Evolutionary conservation across 2,888 invertebrate genomes (phyloP).

Genomic region (Caenorhabditis virilis): DNA sequence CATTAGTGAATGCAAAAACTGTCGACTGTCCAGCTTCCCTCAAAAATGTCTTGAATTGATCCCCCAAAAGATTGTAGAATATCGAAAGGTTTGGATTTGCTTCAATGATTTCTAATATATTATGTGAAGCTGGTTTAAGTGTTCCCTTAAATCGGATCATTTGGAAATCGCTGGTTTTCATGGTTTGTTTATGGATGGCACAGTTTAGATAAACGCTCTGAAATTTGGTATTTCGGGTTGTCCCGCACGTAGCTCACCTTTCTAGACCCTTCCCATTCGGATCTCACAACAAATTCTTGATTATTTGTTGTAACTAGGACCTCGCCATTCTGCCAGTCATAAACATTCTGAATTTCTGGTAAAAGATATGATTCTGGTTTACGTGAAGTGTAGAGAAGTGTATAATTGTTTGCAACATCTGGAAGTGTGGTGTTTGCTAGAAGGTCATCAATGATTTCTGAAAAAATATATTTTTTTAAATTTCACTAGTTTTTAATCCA

Average conservation of each 20-base stretch:
- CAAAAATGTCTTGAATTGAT: neutral
- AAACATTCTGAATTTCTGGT: neutral
- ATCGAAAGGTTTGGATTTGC: neutral
- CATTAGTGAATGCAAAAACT: constrained; percentile 8
- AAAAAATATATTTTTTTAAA: neutral
- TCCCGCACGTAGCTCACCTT: no score
- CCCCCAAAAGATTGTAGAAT: neutral
- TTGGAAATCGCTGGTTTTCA: neutral
- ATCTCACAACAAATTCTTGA: neutral
- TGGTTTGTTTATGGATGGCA: neutral
- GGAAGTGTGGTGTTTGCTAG: neutral
- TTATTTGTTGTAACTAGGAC: neutral
- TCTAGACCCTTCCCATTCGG: no score
- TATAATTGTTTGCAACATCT: neutral
- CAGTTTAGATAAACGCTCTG: constrained; percentile 4
- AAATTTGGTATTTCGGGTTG: no score
- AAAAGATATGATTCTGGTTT: neutral
- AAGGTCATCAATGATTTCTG: constrained; percentile 1
- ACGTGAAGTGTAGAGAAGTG: neutral
- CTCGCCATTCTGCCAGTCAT: neutral
- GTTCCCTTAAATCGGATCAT: neutral
- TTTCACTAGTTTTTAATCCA: neutral
- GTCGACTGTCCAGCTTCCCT: neutral
- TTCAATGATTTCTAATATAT: constrained; percentile 5
- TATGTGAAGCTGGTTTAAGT: constrained; percentile 3